Percentiles rank a stretch among this genome's conserved stretches.
Conservation (phyloP, 1,140 invertebrate genomes). For the Ceratitis capitata region DNA sequence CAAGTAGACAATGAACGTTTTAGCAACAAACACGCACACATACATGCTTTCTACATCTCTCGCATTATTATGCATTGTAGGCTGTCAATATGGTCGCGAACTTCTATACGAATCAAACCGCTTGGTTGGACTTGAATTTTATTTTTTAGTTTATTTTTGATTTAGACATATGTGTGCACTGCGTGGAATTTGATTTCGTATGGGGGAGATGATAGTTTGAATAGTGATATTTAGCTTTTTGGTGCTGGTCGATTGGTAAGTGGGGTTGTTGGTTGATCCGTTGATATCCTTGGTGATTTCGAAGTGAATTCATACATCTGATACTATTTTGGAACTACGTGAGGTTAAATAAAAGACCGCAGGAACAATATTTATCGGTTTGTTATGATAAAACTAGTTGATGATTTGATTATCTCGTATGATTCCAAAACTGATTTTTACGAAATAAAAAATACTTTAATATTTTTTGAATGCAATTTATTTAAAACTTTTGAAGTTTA, state of each 20-base stretch:
- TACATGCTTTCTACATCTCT: conserved; percentile 29
- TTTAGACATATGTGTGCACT: neutral
- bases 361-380: too few species aligned
- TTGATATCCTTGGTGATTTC: neutral
- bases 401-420: too few species aligned
- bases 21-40: too few species aligned
- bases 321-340: neutral
- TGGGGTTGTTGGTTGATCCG: neutral
- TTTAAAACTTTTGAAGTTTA: too few species aligned
- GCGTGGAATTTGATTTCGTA: neutral
- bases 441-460: too few species aligned
- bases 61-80: conserved; percentile 53
- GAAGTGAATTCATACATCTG: neutral
- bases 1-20: neutral
- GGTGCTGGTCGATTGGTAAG: neutral
- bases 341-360: neutral
- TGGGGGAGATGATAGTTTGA: neutral
- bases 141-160: conserved; percentile 2
- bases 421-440: too few species aligned
- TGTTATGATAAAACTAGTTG: too few species aligned
- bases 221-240: neutral
- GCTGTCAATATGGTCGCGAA: conserved; percentile 47
- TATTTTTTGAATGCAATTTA: too few species aligned
- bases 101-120: conserved; percentile 2
- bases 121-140: neutral